Percentiles rank a stretch among this genome's conserved stretches.
These are phyloP conservation scores for Drosophila saltans DNA, from an alignment of 1,140 invertebrate species.

Conservation along the genomic window DNA sequence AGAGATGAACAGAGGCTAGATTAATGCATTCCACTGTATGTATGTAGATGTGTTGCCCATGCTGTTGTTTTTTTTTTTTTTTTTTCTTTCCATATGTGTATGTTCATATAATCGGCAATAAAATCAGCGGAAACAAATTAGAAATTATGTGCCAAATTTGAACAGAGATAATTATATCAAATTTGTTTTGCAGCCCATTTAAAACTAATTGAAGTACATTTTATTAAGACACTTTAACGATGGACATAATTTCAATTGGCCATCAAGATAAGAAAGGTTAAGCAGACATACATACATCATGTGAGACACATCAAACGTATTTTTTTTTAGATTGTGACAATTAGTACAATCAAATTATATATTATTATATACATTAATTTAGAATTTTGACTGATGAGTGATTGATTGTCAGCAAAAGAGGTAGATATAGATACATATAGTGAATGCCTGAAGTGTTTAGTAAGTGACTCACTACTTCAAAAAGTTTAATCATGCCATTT, in stretches of 20 bases:
- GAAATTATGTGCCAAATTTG: neutral
- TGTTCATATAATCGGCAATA: too few relatives aligned
- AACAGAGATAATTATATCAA: neutral
- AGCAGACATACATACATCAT: neutral
- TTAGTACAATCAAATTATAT: neutral
- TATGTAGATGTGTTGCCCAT: too few relatives aligned
- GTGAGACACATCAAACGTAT: too few relatives aligned
- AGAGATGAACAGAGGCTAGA: too few relatives aligned
- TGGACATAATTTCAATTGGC: neutral
- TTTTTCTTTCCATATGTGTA: too few relatives aligned
- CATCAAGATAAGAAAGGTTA: neutral
- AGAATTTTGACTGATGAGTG: too few relatives aligned
- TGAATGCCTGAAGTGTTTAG: neutral
- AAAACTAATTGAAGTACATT: neutral
- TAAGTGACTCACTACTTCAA: neutral
- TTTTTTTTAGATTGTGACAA: too few relatives aligned
- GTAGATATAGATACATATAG: constrained; percentile 15
- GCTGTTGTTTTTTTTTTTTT: too few relatives aligned
- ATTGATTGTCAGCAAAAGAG: too few relatives aligned
- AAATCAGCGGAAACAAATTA: neutral
- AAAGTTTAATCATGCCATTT: neutral
- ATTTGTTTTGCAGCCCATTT: neutral
- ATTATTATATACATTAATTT: neutral
- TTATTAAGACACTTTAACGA: neutral
- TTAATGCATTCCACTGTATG: too few relatives aligned